Percentiles rank a stretch among this genome's conserved stretches.
Conservation (phyloP, 1,140 invertebrate genomes). For the Saccostrea cuccullata region DNA sequence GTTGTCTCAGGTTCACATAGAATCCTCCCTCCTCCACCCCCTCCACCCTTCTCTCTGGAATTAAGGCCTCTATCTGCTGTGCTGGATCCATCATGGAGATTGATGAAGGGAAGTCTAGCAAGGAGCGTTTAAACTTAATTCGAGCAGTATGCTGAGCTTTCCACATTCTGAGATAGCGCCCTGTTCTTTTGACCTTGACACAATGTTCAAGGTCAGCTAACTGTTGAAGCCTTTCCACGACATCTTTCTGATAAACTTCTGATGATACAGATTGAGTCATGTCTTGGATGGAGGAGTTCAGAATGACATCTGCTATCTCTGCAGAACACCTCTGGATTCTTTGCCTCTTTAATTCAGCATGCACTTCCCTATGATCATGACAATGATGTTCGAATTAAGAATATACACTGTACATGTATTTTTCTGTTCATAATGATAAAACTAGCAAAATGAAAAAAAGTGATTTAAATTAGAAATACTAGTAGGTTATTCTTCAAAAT, state of each 20-base stretch:
- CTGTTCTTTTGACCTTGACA: conserved; percentile 60
- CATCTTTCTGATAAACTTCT: conserved; percentile 70
- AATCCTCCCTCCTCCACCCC: conserved; percentile 56
- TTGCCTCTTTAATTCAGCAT: conserved; percentile 62
- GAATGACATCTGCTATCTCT: conserved; percentile 53
- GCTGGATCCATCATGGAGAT: conserved; percentile 57
- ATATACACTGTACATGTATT: too few relatives aligned
- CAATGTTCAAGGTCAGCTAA: conserved; percentile 65
- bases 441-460: too few relatives aligned
- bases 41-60: conserved; percentile 59
- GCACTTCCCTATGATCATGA: conserved; percentile 65
- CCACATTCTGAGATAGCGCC: conserved; percentile 65
- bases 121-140: conserved; percentile 68
- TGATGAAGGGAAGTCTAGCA: conserved; percentile 73
- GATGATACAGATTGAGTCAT: conserved; percentile 60
- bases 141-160: conserved; percentile 60
- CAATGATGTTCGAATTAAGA: too few relatives aligned
- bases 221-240: conserved; percentile 68
- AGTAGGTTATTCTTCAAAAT: too few relatives aligned
- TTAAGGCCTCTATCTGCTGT: conserved; percentile 62
- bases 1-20: conserved; percentile 63
- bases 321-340: conserved; percentile 58
- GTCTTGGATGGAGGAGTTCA: conserved; percentile 58
- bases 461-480: too few relatives aligned
- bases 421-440: too few relatives aligned